Evolutionary conservation across 37 sponge, comb jelly and placozoan genomes (phyloP), one percentile per base, ranked within the genome.

Genomic region (Agelas oroides): DNA sequence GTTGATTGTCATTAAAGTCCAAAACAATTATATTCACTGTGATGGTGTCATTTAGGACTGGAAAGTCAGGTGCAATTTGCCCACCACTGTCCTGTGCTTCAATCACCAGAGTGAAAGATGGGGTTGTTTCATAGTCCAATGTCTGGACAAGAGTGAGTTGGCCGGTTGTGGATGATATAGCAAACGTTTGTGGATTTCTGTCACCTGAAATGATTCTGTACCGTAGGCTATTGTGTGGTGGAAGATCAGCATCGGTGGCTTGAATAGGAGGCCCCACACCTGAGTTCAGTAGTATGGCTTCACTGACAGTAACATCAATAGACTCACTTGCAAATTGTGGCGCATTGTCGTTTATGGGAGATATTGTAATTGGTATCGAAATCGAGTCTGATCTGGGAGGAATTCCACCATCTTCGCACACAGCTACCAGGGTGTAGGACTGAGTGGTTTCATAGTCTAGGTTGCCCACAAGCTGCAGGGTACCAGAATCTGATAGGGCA

Each of bases 371-470:
- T 20, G 81, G 58, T 38, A 92, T 46, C 52, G 76, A 41, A 30
- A 77, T 37, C 11, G 67, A 59, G 34, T 75, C 83, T 19, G 81
- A 38, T 34, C 46, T 59, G 27, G 88, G 36, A 2, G 90, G 83
- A 40, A 0, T 35, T 24, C 90, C 94, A 37, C 90, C 83, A 73
- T 94, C 94, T 62, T 58, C 58, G 58, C 93, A 93, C 16, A 80
- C 38, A 0, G 88, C 20, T 33, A 67, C 54, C 60, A 93, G 58
- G 56, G 56, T 85, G 70, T 79, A 80, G 2, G 82, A 73, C 58
- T 69, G 61, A 30, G 63, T 46, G 0, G 32, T 67, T 38, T 85
- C 89, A 70, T 83, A 81, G 31, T 88, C 89, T 28, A 93, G 54
- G 34, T 69, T 33, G 11, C 52, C 59, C 13, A 69, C 59, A 2